Evolutionary conservation across 1,140 invertebrate genomes (phyloP), one percentile per base, ranked within the genome.

Genomic region (Hypsibius dujardini): DNA sequence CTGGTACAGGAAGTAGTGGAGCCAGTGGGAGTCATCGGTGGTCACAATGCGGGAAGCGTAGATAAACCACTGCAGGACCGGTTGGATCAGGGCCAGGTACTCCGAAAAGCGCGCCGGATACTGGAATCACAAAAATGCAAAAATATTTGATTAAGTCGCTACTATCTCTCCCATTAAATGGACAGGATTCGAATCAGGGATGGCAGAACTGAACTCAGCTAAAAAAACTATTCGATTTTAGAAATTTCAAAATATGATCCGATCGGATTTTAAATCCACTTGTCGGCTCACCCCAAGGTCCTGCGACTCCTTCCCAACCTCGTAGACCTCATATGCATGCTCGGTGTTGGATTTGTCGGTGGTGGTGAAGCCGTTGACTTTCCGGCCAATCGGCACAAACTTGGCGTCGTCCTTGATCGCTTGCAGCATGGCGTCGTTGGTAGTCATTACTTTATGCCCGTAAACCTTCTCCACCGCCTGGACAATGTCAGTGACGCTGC

Each of bases 1-100:
- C 50, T 56, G 7, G n/a, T 56, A 56, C 50, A 56, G 7, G 50
- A 56, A 56, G n/a, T 56, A 56, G n/a, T 56, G 50, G n/a, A 56
- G 50, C 50, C 50, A 56, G 7, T 56, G 7, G 50, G 50, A 7
- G 50, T 56, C 7, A 7, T 56, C 50, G n/a, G 50, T n/a, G n/a
- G 50, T 56, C 7, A 56, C n/a, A n/a, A 56, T 56, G n/a, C 7
- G n/a, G n/a, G 50, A 56, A 56, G 50, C 50, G 50, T 56, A 56
- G n/a, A 56, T 56, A n/a, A 56, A 56, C 50, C 50, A 56, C n/a
- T 56, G 7, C n/a, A 56, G 50, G 50, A 56, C 7, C 7, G 50
- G 50, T n/a, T 56, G 50, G n/a, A 56, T 56, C n/a, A 7, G 7
- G 7, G 7, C n/a, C 50, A 56, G 50, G n/a, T 56, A 56, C 50